Evolutionary conservation across 1,140 invertebrate genomes (phyloP).

Genomic region (Ditylenchus dipsaci): DNA sequence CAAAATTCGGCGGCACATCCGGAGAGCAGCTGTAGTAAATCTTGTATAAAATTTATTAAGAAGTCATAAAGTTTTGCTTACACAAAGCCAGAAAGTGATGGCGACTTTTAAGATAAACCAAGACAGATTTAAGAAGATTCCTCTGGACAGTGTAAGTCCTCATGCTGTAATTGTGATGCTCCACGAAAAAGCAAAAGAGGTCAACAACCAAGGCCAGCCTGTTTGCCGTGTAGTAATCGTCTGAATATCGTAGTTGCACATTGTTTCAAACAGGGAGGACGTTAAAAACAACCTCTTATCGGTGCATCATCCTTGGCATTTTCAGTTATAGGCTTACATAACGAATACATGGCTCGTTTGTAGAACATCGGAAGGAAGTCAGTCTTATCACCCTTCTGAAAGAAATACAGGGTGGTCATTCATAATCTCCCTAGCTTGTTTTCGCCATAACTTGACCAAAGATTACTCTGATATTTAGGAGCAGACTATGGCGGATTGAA

Average conservation of each 20-base stretch:
- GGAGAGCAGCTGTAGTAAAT: slow-evolving; percentile 69
- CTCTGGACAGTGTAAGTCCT: slow-evolving; percentile 96
- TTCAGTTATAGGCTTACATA: slow-evolving; percentile 49
- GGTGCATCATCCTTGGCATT: slow-evolving; percentile 40
- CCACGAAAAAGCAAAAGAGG: slow-evolving; percentile 96
- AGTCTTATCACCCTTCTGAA: slow-evolving; percentile 83
- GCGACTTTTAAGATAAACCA: slow-evolving; percentile 92
- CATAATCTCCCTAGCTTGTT: not conserved
- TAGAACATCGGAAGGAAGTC: slow-evolving; percentile 99
- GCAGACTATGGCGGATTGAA: no score
- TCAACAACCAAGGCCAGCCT: slow-evolving; percentile 87
- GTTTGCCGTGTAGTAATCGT: slow-evolving; percentile 93
- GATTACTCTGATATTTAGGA: no score
- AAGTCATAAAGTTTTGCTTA: slow-evolving; percentile 59
- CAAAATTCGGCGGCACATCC: slow-evolving; percentile 93
- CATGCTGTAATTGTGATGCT: slow-evolving; percentile 81
- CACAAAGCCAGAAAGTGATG: slow-evolving; percentile 95
- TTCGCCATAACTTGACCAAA: no score
- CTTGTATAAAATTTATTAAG: not conserved
- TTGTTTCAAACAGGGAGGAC: no score
- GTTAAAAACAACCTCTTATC: slow-evolving; percentile 25
- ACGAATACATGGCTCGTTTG: slow-evolving; percentile 83
- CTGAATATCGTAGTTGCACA: no score
- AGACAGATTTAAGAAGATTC: slow-evolving; percentile 84
- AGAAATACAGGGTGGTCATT: slow-evolving; percentile 7